Percentiles rank a stretch among this genome's conserved stretches.
phyloP scores from a whole-genome alignment of 1,140 invertebrate species.

The Teleopsis dalmanni region DNA sequence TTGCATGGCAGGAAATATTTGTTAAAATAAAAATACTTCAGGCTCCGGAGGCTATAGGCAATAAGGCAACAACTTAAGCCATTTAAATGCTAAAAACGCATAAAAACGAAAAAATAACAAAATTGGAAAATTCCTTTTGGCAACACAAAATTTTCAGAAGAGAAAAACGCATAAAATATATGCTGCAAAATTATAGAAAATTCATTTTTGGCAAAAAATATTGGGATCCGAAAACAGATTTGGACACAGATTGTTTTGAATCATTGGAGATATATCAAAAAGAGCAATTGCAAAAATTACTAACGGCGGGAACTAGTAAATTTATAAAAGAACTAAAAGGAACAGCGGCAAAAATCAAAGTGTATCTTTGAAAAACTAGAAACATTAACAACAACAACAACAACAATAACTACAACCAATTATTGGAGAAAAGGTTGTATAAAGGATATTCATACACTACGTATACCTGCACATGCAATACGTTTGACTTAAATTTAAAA shows the following conservation, averaged over 20 bases:
- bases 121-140: slow-evolving; percentile 42
- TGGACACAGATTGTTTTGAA: slow-evolving; percentile 5
- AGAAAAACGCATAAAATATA: slow-evolving; percentile 8
- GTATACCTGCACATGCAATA: too few species aligned
- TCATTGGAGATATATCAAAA: not conserved
- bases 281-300: not conserved
- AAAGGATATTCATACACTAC: too few species aligned
- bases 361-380: not conserved
- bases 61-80: slow-evolving; percentile 7
- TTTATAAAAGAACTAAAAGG: too few species aligned
- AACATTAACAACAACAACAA: slow-evolving; percentile 5
- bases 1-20: too few species aligned
- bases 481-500: too few species aligned
- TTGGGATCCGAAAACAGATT: too few species aligned
- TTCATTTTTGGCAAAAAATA: slow-evolving; percentile 7
- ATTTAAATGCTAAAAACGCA: slow-evolving; percentile 21
- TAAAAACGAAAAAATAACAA: slow-evolving; percentile 36
- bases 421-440: too few species aligned
- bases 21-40: too few species aligned
- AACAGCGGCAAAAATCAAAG: too few species aligned
- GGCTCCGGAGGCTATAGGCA: too few species aligned
- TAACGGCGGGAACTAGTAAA: too few species aligned
- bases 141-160: slow-evolving; percentile 12
- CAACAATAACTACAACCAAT: slow-evolving; percentile 5
- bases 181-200: slow-evolving; percentile 6